Percentiles rank a stretch among this genome's conserved stretches.
These are phyloP conservation scores for Nyctereutes procyonoides DNA, from an alignment of 2,113 vertebrate genomes.

Conservation along the genomic window DNA sequence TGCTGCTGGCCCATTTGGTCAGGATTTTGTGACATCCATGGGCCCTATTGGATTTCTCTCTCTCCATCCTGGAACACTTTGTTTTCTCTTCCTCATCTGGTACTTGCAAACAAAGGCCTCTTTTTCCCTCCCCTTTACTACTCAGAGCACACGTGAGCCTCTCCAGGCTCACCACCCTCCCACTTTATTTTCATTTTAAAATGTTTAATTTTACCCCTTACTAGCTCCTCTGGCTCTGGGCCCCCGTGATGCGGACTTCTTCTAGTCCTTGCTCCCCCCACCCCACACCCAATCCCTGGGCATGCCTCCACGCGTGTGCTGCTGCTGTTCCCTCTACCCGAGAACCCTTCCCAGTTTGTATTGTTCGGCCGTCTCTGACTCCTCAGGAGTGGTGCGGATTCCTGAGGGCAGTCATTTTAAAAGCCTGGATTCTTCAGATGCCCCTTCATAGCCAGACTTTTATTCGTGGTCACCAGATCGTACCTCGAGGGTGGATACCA, in stretches of 20 bases:
- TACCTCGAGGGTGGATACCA: background rate
- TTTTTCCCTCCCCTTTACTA: background rate
- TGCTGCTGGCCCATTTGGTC: too few species aligned
- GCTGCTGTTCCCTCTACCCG: background rate
- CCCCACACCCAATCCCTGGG: background rate
- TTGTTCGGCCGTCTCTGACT: background rate
- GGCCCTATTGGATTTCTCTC: background rate
- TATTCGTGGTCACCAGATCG: background rate
- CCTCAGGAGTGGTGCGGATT: background rate
- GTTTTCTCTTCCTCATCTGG: background rate
- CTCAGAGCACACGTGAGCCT: background rate
- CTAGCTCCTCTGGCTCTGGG: background rate
- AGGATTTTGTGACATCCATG: background rate
- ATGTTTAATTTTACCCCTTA: background rate
- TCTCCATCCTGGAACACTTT: background rate
- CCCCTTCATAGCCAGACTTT: background rate
- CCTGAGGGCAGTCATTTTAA: background rate
- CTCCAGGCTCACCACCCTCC: background rate
- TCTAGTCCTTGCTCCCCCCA: background rate
- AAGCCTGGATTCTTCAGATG: conserved; percentile 5
- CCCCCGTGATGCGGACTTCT: background rate
- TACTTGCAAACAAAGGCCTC: background rate
- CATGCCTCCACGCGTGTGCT: background rate
- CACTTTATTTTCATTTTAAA: conserved; percentile 21
- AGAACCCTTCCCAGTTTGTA: background rate